Base-by-base conservation (phyloP, 2,797 vertebrate species). In the Enteromius anoplus region DNA sequence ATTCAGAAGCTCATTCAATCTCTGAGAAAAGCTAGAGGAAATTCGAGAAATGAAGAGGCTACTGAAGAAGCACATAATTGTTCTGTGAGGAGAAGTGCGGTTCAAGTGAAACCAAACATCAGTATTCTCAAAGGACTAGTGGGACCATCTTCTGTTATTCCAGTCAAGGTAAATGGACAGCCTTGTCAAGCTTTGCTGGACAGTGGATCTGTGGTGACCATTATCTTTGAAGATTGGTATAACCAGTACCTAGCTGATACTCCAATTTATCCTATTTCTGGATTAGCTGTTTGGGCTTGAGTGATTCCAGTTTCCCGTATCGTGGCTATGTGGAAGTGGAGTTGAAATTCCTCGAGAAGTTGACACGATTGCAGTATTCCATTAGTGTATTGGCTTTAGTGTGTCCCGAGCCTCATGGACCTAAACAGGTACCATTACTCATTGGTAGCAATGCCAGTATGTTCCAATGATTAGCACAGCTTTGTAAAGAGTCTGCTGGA, bases 1-100 rank as follows among this genome's bases (percentile, higher is more conserved):
- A 66, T 66, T 37, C 64, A 66, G 64, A 66, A 66, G 11, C 15
- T 66, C 32, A 66, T 66, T 66, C 29, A 34, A 32, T 66, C 64
- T 34, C 15, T 66, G 32, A 2, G 17, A 21, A 40, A 66, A 66
- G 65, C 17, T 10, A 66, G 17, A 65, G 62, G 26, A 17, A 65
- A 32, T 2, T 29, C 32, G 62, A 32, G 2, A 14, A 65, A 65
- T 65, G 62, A 65, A 5, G 14, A 32, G 12, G 26, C 5, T 32
- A 4, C 37, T 5, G 37, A 37, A 37, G 37, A 37, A 5, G 37
- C 4, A 37, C 37, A 37, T 37, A 37, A 37, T 4, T 66, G 34
- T 40, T 40, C 65, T n/a, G 65, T 68, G 34, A 68, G 40, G 1
- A 66, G 32, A 21, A 37, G 37, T 5, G 37, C 37, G 4, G 37